Base-by-base conservation (phyloP, 2,113 vertebrate genomes). In the Sylvia atricapilla region DNA sequence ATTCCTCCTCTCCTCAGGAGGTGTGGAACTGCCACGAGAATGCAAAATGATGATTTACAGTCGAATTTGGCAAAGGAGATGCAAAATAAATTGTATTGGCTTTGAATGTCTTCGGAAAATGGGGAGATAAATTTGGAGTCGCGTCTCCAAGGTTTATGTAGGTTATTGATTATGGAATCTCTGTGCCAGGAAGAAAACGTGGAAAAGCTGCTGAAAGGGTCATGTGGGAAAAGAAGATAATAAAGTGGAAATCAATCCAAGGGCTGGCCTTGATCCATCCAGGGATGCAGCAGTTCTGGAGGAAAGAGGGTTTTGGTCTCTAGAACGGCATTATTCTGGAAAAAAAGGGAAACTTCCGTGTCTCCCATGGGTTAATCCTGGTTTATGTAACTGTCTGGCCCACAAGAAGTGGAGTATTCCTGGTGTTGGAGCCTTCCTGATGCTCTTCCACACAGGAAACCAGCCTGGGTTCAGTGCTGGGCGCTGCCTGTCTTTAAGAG, bases 311-410 rank as follows among this genome's bases (percentile, higher is more conserved):
- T 58, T 74, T 82, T 46, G 72, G 0, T 53, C 62, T 67, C 46
- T 66, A 58, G 23, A 43, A 12, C 3, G 1, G 13, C 0, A 0
- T 15, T 27, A 8, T 27, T 67, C 13, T 15, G 30, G 39, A 60
- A 50, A 43, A 19, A 58, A 78, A 78, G 3, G 37, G 17, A 84
- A 92, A 39, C 22, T 27, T 66, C 35, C 31, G 0, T 11, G 4
- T 69, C 77, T 44, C 10, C 46, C 9, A 5, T 6, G 28, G 50
- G 41, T 83, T 86, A 85, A 60, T 75, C 31, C 55, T 22, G 41
- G 37, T 62, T 67, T 75, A 10, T 52, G 3, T 1, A 30, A 33
- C 13, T 14, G 2, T 6, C 14, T 68, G 53, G 12, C 35, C 14
- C 46, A 49, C 20, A 49, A 16, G 35, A 66, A 11, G 5, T 24